Base-by-base conservation (phyloP, 2,797 vertebrate genomes). In the Pelobates cultripes region DNA sequence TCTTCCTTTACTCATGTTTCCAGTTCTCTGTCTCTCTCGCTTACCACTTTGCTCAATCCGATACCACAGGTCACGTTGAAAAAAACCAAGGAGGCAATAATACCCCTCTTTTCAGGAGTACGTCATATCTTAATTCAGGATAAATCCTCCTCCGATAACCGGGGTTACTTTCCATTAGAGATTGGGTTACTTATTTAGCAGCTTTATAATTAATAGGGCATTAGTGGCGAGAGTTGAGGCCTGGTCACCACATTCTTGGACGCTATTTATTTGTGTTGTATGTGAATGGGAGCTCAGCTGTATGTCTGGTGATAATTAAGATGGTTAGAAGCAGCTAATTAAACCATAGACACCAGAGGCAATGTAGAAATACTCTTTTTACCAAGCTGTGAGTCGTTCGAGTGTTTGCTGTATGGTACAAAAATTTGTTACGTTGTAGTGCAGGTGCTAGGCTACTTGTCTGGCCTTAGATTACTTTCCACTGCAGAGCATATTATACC, bases 61-160 rank as follows among this genome's bases (percentile, higher is more conserved):
- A 82, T 43, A 72, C 80, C 75, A 13, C 47, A 14, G 80, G 72
- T 82, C 80, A 43, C 17, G 55, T 82, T 70, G 40, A 44, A 43
- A 41, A 28, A 12, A 15, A 17, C 14, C 4, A 42, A 28, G 63
- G 15, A 2, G 68, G 9, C 9, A 4, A 10, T 8, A 15, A 10
- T 10, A 47, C 28, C 12, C 17, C 40, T 42, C 43, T 70, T 43
- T 40, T 7, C 28, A 7, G 43, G 64, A 51, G 42, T 63, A 4
- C 51, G 42, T 28, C 28, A 1, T 7, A 28, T 75, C 43, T 5
- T 42, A 51, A 83, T 73, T 73, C 28, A 73, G 14, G 51, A 61
- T 71, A 61, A 80, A 40, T 60, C 53, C 51, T 55, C 10, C 7
- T 43, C 10, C 43, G n/a, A 15, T 8, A 4, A 53, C 64, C 13